Evolutionary conservation across 2,888 invertebrate species (phyloP).

Genomic region (Spodoptera exigua): DNA sequence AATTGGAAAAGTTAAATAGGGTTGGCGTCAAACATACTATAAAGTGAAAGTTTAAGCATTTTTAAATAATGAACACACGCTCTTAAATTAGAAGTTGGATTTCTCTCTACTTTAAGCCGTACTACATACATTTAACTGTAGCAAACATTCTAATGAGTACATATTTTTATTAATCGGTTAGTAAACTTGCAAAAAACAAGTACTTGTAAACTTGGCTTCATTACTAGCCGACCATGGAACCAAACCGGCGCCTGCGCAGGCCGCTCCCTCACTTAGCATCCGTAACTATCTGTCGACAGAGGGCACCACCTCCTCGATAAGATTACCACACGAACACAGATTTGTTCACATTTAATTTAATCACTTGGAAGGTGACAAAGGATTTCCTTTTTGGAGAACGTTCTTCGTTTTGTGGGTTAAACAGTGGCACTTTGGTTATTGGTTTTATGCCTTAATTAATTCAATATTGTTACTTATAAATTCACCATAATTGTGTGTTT

Average conservation of each 20-base stretch:
- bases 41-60: too few relatives aligned
- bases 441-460: not conserved
- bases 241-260: constrained; percentile 16
- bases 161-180: too few relatives aligned
- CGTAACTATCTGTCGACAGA: constrained; percentile 56
- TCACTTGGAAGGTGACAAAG: constrained; percentile 37
- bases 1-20: too few relatives aligned
- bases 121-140: too few relatives aligned
- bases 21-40: too few relatives aligned
- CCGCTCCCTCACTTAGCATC: constrained; percentile 26
- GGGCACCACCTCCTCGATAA: constrained; percentile 33
- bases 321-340: constrained; percentile 47
- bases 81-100: too few relatives aligned
- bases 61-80: too few relatives aligned
- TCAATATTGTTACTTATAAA: too few relatives aligned
- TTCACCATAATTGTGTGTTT: too few relatives aligned
- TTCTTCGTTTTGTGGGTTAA: constrained; percentile 13
- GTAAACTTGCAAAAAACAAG: not conserved
- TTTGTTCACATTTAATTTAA: constrained; percentile 48
- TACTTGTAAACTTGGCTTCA: constrained; percentile 9
- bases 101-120: too few relatives aligned
- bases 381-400: constrained; percentile 12
- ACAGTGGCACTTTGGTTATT: constrained; percentile 36
- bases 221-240: constrained; percentile 31
- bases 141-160: too few relatives aligned